Conservation (phyloP, 2,888 invertebrate species). For the Protodeltote pygarga region DNA sequence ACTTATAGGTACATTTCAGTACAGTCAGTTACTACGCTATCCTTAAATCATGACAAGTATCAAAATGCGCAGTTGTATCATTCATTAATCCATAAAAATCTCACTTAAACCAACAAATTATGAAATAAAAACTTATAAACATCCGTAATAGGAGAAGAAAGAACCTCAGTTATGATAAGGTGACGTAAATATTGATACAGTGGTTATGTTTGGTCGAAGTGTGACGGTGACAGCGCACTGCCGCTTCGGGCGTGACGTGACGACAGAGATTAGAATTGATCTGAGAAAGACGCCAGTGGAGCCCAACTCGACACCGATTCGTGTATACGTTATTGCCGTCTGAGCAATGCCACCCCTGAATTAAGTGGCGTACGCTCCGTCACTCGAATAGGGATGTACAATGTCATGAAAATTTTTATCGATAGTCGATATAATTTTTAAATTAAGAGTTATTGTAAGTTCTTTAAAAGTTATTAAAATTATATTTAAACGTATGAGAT, state of each 20-base stretch:
- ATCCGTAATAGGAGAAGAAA: conserved; percentile 48
- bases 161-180: conserved; percentile 53
- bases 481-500: too few relatives aligned
- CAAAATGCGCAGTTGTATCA: too few relatives aligned
- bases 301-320: conserved; percentile 66
- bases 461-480: too few relatives aligned
- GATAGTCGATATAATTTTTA: conserved; percentile 30
- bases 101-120: conserved; percentile 20
- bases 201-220: conserved; percentile 54
- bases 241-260: conserved; percentile 63
- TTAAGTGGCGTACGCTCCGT: conserved; percentile 61
- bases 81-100: too few relatives aligned
- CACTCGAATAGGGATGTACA: conserved; percentile 57
- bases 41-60: too few relatives aligned
- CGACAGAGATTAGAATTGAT: conserved; percentile 77
- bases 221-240: conserved; percentile 52
- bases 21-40: too few relatives aligned
- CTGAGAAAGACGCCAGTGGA: conserved; percentile 65
- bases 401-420: conserved; percentile 31
- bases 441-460: too few relatives aligned
- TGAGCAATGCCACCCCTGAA: conserved; percentile 75
- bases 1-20: too few relatives aligned
- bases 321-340: conserved; percentile 72
- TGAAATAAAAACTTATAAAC: conserved; percentile 14
- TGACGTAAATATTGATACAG: conserved; percentile 56